Conservation (phyloP, 2,113 vertebrate species). For the Burhinus bistriatus region DNA sequence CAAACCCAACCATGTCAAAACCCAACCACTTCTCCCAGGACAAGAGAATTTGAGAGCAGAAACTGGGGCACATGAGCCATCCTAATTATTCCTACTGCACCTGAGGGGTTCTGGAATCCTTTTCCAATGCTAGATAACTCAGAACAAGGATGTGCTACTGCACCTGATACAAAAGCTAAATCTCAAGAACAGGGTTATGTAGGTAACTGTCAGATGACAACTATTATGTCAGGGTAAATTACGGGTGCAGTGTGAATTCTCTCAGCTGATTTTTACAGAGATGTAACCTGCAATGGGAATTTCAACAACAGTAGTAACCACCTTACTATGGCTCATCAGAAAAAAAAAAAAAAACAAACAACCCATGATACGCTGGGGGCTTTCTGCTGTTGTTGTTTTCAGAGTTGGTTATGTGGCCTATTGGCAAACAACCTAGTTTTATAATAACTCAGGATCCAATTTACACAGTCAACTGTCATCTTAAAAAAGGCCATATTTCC, state of each 20-base stretch:
- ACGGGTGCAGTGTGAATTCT: background rate
- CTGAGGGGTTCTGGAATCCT: rapidly evolving
- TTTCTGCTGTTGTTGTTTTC: background rate
- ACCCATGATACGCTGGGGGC: rapidly evolving
- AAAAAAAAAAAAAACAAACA: too few relatives aligned
- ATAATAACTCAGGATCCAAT: background rate
- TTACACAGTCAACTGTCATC: background rate
- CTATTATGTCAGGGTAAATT: background rate
- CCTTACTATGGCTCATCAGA: rapidly evolving
- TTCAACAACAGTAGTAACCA: background rate
- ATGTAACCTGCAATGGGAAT: background rate
- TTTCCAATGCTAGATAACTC: too few relatives aligned
- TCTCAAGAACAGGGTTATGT: rapidly evolving
- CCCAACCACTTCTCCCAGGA: background rate
- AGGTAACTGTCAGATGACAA: background rate
- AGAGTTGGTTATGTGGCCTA: background rate
- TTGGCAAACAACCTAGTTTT: background rate
- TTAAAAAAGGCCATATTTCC: background rate
- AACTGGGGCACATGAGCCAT: background rate
- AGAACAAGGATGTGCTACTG: background rate
- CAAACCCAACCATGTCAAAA: background rate
- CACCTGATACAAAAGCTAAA: rapidly evolving
- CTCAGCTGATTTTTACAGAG: background rate
- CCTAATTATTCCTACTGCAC: background rate
- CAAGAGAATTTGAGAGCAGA: background rate